Conservation (phyloP, 2,113 vertebrate species). For the Gymnarchus niloticus region DNA sequence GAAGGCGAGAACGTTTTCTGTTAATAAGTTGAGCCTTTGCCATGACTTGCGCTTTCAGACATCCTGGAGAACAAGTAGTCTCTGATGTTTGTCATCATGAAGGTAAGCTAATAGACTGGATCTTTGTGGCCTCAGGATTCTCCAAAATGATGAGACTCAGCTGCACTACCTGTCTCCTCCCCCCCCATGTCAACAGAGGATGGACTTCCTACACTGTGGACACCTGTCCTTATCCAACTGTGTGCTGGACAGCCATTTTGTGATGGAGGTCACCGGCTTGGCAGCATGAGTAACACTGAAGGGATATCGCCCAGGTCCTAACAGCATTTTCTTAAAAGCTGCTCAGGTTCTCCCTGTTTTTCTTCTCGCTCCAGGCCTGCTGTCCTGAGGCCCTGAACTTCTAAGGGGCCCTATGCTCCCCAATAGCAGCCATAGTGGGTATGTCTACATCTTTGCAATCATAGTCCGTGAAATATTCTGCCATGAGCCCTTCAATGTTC, state of each 20-base stretch:
- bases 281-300: conserved; percentile 8
- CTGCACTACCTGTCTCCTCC: neutral
- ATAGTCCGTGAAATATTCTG: conserved; percentile 45
- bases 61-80: conserved; percentile 45
- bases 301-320: neutral
- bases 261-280: conserved; percentile 47
- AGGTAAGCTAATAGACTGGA: conserved; percentile 27
- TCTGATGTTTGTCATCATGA: conserved; percentile 43
- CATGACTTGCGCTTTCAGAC: conserved; percentile 28
- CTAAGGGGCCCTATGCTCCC: conserved; percentile 31
- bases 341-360: neutral
- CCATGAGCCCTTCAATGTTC: conserved; percentile 41
- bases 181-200: conserved; percentile 27
- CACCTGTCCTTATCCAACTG: conserved; percentile 44
- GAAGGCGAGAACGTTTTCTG: neutral
- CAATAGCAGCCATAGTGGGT: conserved; percentile 45
- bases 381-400: conserved; percentile 48
- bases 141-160: neutral
- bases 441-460: conserved; percentile 47
- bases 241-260: conserved; percentile 46
- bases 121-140: neutral
- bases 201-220: conserved; percentile 44
- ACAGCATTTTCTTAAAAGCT: neutral
- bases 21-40: neutral
- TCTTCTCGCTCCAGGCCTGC: conserved; percentile 22